Base-by-base conservation (phyloP, 1,140 invertebrate genomes). In the Littorina saxatilis region DNA sequence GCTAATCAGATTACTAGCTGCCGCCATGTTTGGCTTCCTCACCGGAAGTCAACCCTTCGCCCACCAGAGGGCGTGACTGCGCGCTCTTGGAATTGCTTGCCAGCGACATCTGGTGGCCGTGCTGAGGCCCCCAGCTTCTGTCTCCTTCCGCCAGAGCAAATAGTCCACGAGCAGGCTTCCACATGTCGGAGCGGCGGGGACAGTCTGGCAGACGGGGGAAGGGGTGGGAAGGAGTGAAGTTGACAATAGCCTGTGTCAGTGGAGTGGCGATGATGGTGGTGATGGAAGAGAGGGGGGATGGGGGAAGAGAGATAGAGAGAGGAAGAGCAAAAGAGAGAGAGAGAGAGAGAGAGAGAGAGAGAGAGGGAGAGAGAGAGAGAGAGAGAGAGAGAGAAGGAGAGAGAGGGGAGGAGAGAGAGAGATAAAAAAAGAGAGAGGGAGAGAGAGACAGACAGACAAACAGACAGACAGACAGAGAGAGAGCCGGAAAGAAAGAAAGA, bases 31-130 rank as follows among this genome's bases (percentile, higher is more conserved):
- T 76, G 37, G 50, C 35, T 76, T 76, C 50, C 74, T 37, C 40
- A 76, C 74, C 74, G 74, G 74, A 76, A 76, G 50, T 76, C 74
- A n/a, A 17, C 27, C 74, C 74, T 58, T 75, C 55, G 55, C 55
- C 73, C 73, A 75, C 73, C 73, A 75, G 73, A 75, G 73, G 73
- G 73, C 73, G 73, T 75, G 73, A 43, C n/a, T n/a, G n/a, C 73
- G 50, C 29, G 73, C 43, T n/a, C 73, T n/a, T 23, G 50, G 73
- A 75, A 75, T 75, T 75, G 73, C 47, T n/a, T 32, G 39, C 50
- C n/a, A 37, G n/a, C 73, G 73, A 75, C 73, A 75, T 75, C 73
- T 75, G 73, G 73, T 75, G 73, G 50, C n/a, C 73, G 73, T 55
- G 43, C 43, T 29, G n/a, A 23, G 23, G 73, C 37, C 43, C 23